Evolutionary conservation across 2,113 vertebrate genomes (phyloP).

Genomic region (Cheirogaleus medius): DNA sequence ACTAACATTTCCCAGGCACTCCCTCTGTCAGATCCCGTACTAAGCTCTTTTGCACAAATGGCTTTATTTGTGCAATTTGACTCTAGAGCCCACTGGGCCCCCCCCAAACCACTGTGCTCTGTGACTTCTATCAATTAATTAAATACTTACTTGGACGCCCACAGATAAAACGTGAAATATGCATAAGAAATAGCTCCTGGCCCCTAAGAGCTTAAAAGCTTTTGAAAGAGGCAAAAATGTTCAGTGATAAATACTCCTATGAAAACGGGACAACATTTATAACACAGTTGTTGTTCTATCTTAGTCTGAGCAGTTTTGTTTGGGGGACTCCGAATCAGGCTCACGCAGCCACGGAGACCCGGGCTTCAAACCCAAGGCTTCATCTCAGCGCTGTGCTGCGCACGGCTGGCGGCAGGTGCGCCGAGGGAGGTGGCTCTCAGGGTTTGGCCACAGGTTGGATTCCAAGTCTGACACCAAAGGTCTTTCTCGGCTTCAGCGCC

Average conservation of each 20-base stretch:
- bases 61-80: background rate
- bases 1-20: rapidly evolving
- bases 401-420: rapidly evolving
- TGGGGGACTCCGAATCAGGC: rapidly evolving
- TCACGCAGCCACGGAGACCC: rapidly evolving
- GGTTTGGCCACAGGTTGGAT: rapidly evolving
- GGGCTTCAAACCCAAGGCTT: background rate
- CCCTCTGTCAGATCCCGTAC: background rate
- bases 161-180: rapidly evolving
- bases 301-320: background rate
- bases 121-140: background rate
- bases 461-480: background rate
- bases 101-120: background rate
- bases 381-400: rapidly evolving
- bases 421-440: rapidly evolving
- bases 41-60: background rate
- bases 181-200: background rate
- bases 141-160: rapidly evolving
- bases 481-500: background rate
- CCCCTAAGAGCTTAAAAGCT: background rate
- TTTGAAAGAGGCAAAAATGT: background rate
- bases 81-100: background rate
- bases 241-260: background rate
- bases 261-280: background rate
- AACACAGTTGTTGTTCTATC: background rate